Conservation (phyloP, 2,797 vertebrate genomes). For the Mus spretus region DNA sequence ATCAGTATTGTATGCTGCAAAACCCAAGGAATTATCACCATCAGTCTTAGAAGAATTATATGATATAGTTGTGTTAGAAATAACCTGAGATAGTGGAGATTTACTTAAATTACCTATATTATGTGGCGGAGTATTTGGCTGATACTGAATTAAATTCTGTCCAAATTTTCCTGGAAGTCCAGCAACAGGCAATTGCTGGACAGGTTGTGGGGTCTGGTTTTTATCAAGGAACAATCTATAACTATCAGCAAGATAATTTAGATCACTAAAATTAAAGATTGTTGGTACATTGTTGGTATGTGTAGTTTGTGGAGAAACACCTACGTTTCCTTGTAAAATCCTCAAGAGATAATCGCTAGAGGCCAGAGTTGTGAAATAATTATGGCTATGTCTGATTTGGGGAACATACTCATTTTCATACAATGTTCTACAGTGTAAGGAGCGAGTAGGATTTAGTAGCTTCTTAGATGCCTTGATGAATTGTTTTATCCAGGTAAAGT, state of each 20-base stretch:
- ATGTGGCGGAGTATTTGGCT: background rate
- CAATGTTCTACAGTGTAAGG: background rate
- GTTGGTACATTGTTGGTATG: too few relatives aligned
- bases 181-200: background rate
- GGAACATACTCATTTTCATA: background rate
- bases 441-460: background rate
- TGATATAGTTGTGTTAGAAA: background rate
- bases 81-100: background rate
- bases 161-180: background rate
- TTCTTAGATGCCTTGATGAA: constrained; percentile 45
- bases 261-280: background rate
- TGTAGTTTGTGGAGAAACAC: background rate
- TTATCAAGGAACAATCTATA: background rate
- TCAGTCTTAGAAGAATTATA: background rate
- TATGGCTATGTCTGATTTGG: background rate
- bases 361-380: background rate
- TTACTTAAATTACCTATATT: background rate
- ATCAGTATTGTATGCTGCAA: background rate
- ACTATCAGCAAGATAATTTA: too few relatives aligned
- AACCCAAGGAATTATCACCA: background rate
- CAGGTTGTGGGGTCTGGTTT: background rate
- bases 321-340: background rate
- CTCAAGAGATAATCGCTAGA: too few relatives aligned
- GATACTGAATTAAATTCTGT: background rate
- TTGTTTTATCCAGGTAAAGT: constrained; percentile 28